These are phyloP conservation scores for Chironomus riparius DNA, from an alignment of 2,888 invertebrate genomes.

Conservation along the genomic window DNA sequence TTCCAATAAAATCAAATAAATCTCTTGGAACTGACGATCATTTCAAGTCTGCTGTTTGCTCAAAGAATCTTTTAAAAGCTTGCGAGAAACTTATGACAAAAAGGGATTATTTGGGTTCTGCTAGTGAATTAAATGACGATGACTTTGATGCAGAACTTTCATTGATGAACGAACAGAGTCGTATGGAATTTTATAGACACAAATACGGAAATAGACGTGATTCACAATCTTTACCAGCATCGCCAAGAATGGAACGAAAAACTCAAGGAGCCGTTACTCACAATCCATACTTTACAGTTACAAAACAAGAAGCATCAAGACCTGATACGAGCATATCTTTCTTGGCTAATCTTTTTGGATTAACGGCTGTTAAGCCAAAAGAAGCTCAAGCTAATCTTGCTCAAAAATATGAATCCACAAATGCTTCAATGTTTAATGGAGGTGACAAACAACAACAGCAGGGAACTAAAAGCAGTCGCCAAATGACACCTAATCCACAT, in stretches of 20 bases:
- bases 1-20: constrained; percentile 9
- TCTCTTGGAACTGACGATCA: constrained; percentile 22
- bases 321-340: constrained; percentile 7
- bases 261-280: not conserved
- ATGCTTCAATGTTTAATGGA: not conserved
- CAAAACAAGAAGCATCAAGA: not conserved
- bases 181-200: constrained; percentile 6
- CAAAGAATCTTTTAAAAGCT: constrained; percentile 15
- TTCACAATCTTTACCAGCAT: constrained; percentile 16
- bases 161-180: constrained; percentile 17
- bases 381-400: not conserved
- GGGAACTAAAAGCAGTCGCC: not conserved
- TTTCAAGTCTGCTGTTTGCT: constrained; percentile 18
- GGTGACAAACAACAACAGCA: not conserved
- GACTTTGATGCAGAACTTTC: constrained; percentile 15
- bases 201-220: constrained; percentile 4
- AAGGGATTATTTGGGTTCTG: not conserved
- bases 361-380: not conserved
- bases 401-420: not conserved
- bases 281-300: constrained; percentile 23
- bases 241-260: constrained; percentile 22
- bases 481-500: constrained; percentile 15
- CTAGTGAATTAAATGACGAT: not conserved
- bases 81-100: constrained; percentile 19
- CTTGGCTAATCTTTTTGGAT: constrained; percentile 16